Conservation (phyloP, 2,888 invertebrate genomes). For the Eilema griseolum region DNA sequence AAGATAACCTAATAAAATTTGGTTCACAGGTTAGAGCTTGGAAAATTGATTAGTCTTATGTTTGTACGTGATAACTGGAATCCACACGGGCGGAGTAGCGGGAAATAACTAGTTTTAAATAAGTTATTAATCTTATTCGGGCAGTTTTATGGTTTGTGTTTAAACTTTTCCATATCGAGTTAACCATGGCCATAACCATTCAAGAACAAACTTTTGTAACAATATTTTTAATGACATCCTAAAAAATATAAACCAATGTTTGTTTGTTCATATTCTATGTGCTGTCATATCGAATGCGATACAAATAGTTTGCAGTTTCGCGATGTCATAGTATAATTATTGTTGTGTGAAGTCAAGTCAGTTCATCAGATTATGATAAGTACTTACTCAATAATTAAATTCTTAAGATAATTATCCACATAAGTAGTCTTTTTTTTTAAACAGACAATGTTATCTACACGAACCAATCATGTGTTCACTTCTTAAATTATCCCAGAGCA, state of each 20-base stretch:
- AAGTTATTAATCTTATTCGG: not conserved
- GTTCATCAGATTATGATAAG: not conserved
- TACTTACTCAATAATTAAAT: not conserved
- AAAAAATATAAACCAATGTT: no score
- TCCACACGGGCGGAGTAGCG: no score
- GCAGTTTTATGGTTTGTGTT: not conserved
- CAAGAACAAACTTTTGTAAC: not conserved
- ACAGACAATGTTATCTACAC: not conserved
- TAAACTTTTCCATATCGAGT: not conserved
- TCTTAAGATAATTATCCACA: no score
- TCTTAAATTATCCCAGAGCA: not conserved
- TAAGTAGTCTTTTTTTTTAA: not conserved
- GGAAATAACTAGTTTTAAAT: not conserved
- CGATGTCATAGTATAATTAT: not conserved
- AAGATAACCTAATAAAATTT: no score
- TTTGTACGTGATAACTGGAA: no score
- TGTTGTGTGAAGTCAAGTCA: not conserved
- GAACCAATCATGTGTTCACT: conserved; percentile 1
- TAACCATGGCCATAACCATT: not conserved
- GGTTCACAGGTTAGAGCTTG: no score
- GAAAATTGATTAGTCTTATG: no score
- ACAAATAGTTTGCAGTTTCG: not conserved
- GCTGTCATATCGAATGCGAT: not conserved
- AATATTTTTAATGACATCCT: not conserved
- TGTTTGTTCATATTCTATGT: no score